These are phyloP conservation scores for Tympanoctomys barrerae DNA, from an alignment of 2,797 vertebrate genomes.

Conservation along the genomic window DNA sequence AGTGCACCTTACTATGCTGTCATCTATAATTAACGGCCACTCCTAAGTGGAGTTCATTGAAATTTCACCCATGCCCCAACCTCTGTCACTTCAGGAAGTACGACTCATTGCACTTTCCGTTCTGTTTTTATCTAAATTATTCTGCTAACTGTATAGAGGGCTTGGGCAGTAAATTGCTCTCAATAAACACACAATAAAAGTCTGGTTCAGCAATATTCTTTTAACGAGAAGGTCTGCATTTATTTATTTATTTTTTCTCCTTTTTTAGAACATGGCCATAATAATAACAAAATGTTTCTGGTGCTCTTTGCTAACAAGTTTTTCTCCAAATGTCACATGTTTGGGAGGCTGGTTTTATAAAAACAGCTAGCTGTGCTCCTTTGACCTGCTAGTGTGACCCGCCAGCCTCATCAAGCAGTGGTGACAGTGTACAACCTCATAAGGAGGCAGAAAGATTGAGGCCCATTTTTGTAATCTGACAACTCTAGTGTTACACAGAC, in stretches of 20 bases:
- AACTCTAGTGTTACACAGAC: constrained; percentile 69
- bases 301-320: constrained; percentile 77
- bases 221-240: constrained; percentile 73
- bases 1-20: constrained; percentile 92
- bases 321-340: constrained; percentile 84
- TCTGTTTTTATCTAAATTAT: constrained; percentile 86
- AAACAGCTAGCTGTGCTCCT: constrained; percentile 83
- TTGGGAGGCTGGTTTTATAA: constrained; percentile 83
- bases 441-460: constrained; percentile 80
- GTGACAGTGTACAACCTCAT: constrained; percentile 79
- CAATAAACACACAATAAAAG: constrained; percentile 79
- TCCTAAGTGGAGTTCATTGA: constrained; percentile 93
- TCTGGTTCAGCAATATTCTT: constrained; percentile 73
- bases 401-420: constrained; percentile 79
- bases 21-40: constrained; percentile 95
- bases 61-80: constrained; percentile 93
- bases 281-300: constrained; percentile 58
- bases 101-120: constrained; percentile 81
- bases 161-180: constrained; percentile 80
- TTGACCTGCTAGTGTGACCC: constrained; percentile 83
- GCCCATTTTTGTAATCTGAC: constrained; percentile 71
- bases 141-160: constrained; percentile 78
- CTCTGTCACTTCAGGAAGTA: constrained; percentile 84
- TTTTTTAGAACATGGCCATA: constrained; percentile 66
- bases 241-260: constrained; percentile 20